A percentile compares a stretch with the other conserved stretches of the same genome.
phyloP scores from a whole-genome alignment of 2,888 invertebrate genomes.

The Ecdyonurus torrentis region DNA sequence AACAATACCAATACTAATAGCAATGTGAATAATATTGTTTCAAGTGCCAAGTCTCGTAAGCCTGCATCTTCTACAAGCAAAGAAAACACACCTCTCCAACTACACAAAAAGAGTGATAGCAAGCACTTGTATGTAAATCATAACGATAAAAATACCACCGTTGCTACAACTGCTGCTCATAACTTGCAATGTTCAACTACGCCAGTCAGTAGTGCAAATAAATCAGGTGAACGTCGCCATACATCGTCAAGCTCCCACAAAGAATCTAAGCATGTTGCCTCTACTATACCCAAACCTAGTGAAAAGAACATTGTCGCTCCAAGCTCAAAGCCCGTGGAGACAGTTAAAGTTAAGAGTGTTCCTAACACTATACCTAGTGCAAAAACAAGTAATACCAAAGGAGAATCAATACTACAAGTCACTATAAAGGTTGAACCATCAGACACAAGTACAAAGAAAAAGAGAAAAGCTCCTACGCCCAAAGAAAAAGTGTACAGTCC shows the following conservation, averaged over 20 bases:
- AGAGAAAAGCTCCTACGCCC: neutral
- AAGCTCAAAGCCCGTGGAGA: neutral
- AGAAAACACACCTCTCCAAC: neutral
- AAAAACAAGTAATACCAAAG: neutral
- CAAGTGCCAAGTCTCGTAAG: neutral
- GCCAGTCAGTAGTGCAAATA: neutral
- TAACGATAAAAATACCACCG: neutral
- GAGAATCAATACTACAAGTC: neutral
- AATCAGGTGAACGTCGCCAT: neutral
- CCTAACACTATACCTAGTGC: neutral
- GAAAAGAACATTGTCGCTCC: neutral
- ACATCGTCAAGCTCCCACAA: neutral
- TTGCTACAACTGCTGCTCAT: neutral
- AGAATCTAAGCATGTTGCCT: neutral
- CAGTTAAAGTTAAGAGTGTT: neutral
- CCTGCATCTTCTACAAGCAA: neutral
- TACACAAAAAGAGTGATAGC: neutral
- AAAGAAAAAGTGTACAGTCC: conserved; percentile 24
- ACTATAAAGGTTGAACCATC: too few species aligned
- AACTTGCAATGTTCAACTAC: too few species aligned
- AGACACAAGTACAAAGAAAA: conserved; percentile 18
- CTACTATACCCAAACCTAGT: neutral
- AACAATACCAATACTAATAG: too few species aligned
- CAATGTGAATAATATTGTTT: too few species aligned
- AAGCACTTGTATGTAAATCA: neutral